Conservation (phyloP, 2,888 invertebrate genomes). For the Cyaniris semiargus region DNA sequence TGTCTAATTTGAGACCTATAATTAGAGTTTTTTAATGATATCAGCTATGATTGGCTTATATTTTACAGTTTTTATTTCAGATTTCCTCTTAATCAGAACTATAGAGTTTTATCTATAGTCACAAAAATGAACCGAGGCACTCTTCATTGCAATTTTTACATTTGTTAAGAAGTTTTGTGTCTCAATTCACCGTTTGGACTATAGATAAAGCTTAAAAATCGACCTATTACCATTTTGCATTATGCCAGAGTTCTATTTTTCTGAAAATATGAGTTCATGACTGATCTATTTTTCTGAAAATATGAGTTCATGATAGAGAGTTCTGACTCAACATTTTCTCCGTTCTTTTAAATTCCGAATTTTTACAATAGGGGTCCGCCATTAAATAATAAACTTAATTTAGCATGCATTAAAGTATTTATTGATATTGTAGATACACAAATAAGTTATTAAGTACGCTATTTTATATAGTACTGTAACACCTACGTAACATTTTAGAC, state of each 20-base stretch:
- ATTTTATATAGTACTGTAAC: neutral
- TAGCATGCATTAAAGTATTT: slow-evolving; percentile 29
- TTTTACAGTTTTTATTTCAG: neutral
- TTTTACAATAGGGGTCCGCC: neutral
- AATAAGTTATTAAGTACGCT: slow-evolving; percentile 27
- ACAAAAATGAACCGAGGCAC: neutral
- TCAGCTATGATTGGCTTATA: neutral
- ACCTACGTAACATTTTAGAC: slow-evolving; percentile 1
- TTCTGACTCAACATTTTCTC: neutral
- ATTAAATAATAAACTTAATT: slow-evolving; percentile 25
- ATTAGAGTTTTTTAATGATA: neutral
- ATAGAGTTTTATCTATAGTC: no score
- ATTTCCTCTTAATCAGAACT: neutral
- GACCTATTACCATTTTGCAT: neutral
- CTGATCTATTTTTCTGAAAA: neutral
- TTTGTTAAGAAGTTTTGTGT: neutral
- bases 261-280: no score
- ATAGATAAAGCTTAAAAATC: neutral
- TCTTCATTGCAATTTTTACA: neutral
- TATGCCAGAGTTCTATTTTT: neutral
- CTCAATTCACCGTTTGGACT: neutral
- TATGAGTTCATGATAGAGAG: no score
- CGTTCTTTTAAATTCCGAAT: neutral
- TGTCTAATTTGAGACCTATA: no score
- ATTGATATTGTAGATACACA: slow-evolving; percentile 4